phyloP scores from a whole-genome alignment of 2,888 invertebrate species.

The Euzetes globulus region DNA sequence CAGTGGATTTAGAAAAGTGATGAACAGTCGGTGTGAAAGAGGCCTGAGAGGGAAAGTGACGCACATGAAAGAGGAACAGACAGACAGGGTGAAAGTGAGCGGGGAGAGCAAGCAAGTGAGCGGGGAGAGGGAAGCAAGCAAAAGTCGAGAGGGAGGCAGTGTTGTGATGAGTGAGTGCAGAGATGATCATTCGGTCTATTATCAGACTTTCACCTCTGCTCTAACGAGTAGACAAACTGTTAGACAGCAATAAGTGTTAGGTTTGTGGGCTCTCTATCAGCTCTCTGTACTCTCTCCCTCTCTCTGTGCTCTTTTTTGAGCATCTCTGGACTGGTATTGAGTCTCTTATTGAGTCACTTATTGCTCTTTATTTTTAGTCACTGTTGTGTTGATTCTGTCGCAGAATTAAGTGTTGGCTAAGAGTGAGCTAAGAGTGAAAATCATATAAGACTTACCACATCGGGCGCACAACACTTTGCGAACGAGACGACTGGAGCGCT shows the following conservation, averaged over 20 bases:
- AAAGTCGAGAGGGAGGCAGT: background rate
- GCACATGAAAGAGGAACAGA: background rate
- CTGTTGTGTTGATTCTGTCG: background rate
- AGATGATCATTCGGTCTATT: background rate
- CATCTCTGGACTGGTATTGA: background rate
- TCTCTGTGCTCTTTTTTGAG: background rate
- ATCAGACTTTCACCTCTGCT: slow-evolving; percentile 24
- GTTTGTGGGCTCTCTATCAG: background rate
- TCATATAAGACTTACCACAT: slow-evolving; percentile 38
- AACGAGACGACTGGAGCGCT: slow-evolving; percentile 34
- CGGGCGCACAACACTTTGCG: slow-evolving; percentile 36
- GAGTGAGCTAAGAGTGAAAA: slow-evolving; percentile 21
- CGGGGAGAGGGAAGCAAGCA: background rate
- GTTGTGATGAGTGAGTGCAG: slow-evolving; percentile 2
- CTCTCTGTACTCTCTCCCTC: background rate
- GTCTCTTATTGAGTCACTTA: slow-evolving; percentile 6
- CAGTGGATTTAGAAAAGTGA: background rate
- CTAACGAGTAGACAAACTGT: background rate
- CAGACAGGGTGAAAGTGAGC: background rate
- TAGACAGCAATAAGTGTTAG: slow-evolving; percentile 5
- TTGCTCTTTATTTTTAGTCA: slow-evolving; percentile 1
- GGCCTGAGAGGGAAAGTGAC: background rate
- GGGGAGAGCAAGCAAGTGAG: background rate
- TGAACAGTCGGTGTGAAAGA: background rate
- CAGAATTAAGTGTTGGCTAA: background rate